These are phyloP conservation scores for Serinus canaria DNA, from an alignment of 2,113 vertebrate genomes.

Conservation along the genomic window DNA sequence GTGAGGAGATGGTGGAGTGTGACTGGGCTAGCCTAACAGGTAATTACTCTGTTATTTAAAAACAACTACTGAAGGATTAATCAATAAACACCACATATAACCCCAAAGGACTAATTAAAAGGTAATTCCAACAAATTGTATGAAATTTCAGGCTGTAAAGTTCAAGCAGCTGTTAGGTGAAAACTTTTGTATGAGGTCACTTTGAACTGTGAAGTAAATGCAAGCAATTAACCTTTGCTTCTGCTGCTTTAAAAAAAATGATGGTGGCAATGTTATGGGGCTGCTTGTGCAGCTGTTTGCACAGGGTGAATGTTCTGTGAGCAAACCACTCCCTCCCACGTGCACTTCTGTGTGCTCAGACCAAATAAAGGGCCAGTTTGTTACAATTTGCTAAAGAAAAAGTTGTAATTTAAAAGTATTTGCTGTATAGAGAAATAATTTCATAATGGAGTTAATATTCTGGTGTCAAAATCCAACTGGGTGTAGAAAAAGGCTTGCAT, in stretches of 20 bases:
- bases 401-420: background rate
- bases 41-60: constrained; percentile 50
- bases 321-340: background rate
- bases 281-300: constrained; percentile 11
- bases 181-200: constrained; percentile 62
- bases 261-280: background rate
- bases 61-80: constrained; percentile 38
- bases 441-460: background rate
- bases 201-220: constrained; percentile 62
- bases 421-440: background rate
- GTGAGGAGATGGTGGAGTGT: background rate
- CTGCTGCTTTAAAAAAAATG: constrained; percentile 27
- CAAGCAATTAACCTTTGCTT: constrained; percentile 71
- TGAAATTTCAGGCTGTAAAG: constrained; percentile 68
- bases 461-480: background rate
- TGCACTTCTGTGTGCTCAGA: background rate
- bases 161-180: constrained; percentile 68
- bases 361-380: background rate
- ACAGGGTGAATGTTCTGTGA: background rate
- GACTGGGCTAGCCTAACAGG: background rate
- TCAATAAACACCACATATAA: constrained; percentile 68
- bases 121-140: constrained; percentile 64
- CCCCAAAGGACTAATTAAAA: constrained; percentile 70
- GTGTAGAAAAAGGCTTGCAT: background rate
- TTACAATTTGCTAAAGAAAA: background rate